phyloP scores from a whole-genome alignment of 2,113 vertebrate species.

The Hypanus sabinus region DNA sequence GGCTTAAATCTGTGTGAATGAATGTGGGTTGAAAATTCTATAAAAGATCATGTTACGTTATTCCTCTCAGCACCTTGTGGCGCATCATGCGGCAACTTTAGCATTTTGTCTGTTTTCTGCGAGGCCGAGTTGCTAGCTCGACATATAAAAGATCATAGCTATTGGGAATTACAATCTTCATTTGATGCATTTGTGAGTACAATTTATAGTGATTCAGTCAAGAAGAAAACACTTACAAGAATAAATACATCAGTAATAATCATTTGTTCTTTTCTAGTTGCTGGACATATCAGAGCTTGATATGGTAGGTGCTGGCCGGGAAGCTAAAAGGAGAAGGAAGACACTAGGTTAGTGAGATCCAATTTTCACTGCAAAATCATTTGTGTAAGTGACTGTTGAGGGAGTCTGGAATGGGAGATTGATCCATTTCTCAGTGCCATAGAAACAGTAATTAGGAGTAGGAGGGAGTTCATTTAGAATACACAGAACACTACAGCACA shows the following conservation, averaged over 20 bases:
- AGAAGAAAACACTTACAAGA: too few species aligned
- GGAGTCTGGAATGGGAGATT: neutral
- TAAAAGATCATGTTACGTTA: neutral
- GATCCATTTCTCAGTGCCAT: too few species aligned
- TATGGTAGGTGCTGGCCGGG: conserved; percentile 81
- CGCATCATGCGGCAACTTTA: too few species aligned
- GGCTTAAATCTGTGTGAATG: neutral
- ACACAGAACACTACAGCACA: too few species aligned
- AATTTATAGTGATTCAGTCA: neutral
- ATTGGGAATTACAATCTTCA: neutral
- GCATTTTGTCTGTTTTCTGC: too few species aligned
- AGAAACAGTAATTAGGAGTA: too few species aligned
- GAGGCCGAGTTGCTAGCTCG: too few species aligned
- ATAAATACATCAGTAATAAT: too few species aligned
- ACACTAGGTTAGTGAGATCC: conserved; percentile 68
- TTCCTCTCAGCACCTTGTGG: too few species aligned
- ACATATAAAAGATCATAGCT: neutral
- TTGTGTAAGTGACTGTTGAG: neutral
- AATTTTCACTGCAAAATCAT: neutral
- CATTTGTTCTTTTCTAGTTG: conserved; percentile 57
- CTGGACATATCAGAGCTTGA: conserved; percentile 87
- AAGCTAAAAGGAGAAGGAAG: conserved; percentile 93
- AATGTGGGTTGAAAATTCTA: neutral
- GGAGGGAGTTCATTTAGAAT: too few species aligned
- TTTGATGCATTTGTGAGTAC: neutral